phyloP scores from a whole-genome alignment of 2,888 invertebrate genomes.

The Drosophila nr. medialis region DNA sequence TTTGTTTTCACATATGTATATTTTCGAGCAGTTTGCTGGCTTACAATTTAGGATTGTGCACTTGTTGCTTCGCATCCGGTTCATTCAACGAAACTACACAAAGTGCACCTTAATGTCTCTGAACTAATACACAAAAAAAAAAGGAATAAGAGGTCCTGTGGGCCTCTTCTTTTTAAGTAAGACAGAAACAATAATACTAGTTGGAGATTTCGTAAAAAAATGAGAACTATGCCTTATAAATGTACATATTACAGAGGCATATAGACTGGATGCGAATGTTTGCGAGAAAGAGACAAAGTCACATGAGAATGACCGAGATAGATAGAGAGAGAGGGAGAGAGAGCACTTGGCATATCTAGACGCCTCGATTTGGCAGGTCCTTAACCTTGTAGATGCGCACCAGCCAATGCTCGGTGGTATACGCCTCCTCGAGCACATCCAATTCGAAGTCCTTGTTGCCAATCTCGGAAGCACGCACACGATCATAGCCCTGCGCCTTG shows the following conservation, averaged over 20 bases:
- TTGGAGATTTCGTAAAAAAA: slow-evolving; percentile 23
- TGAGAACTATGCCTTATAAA: slow-evolving; percentile 44
- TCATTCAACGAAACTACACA: slow-evolving; percentile 5
- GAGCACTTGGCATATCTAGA: slow-evolving; percentile 85
- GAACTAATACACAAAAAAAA: slow-evolving; percentile 1
- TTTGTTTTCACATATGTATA: slow-evolving; percentile 27
- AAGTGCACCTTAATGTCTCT: slow-evolving; percentile 11
- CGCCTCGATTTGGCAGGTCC: slow-evolving; percentile 94
- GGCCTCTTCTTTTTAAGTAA: neutral
- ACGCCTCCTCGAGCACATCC: slow-evolving; percentile 99
- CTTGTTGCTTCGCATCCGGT: slow-evolving; percentile 26
- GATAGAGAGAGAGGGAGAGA: neutral
- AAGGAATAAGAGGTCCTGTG: neutral
- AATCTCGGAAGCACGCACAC: slow-evolving; percentile 98
- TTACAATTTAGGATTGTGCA: slow-evolving; percentile 48
- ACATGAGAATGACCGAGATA: neutral
- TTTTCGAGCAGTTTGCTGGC: slow-evolving; percentile 23
- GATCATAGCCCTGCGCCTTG: slow-evolving; percentile 97
- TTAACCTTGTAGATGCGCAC: slow-evolving; percentile 99
- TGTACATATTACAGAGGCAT: slow-evolving; percentile 41
- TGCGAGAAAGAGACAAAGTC: slow-evolving; percentile 24
- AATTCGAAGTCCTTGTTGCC: slow-evolving; percentile 99
- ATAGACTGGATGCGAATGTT: slow-evolving; percentile 25
- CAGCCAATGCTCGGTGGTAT: slow-evolving; percentile 99
- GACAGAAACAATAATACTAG: slow-evolving; percentile 43